phyloP scores from a whole-genome alignment of 2,113 vertebrate species.

The Varanus salvator region DNA sequence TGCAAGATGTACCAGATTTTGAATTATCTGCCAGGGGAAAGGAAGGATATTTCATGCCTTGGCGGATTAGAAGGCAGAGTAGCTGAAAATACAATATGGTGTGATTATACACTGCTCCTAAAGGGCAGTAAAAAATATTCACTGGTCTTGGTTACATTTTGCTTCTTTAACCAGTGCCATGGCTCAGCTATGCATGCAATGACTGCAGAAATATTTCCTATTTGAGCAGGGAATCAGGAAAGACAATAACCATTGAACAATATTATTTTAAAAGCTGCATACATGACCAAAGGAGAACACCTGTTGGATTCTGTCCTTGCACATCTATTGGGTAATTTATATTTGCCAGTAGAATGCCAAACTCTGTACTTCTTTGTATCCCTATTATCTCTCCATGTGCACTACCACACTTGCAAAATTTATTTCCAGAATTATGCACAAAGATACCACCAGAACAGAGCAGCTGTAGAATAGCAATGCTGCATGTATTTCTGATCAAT shows the following conservation, averaged over 20 bases:
- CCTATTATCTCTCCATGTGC: not conserved
- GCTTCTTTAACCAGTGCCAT: conserved; percentile 8
- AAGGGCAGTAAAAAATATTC: not conserved
- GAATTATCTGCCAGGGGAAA: not conserved
- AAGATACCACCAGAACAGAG: not conserved
- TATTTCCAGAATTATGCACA: not conserved
- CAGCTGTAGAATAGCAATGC: not conserved
- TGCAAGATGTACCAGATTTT: not conserved
- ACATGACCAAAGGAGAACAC: too few relatives aligned
- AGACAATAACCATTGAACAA: not conserved
- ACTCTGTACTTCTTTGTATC: not conserved
- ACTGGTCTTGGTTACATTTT: fast-evolving
- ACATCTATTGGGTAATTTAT: not conserved
- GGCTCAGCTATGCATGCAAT: not conserved
- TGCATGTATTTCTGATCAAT: not conserved
- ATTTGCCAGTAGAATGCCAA: not conserved
- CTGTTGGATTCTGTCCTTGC: not conserved
- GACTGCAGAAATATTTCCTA: conserved; percentile 3
- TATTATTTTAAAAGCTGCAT: too few relatives aligned
- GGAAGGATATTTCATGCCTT: not conserved
- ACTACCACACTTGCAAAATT: not conserved
- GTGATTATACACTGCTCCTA: not conserved
- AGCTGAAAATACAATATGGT: conserved; percentile 13
- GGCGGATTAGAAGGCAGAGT: not conserved
- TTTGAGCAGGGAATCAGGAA: not conserved